phyloP scores from a whole-genome alignment of 1,140 invertebrate genomes.

The Cheumatopsyche charites region DNA sequence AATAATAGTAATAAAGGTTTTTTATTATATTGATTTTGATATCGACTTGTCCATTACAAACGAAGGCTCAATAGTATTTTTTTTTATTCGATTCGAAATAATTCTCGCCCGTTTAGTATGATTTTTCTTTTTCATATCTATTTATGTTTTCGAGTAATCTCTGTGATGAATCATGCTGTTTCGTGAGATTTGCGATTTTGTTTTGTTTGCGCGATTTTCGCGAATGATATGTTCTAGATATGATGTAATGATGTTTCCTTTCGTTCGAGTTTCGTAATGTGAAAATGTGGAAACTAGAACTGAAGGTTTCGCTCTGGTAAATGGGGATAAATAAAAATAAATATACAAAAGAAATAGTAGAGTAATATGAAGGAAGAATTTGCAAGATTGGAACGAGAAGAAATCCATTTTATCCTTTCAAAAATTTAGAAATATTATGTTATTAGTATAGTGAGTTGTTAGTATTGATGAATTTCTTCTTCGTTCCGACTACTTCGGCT shows the following conservation, averaged over 20 bases:
- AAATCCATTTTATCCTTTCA: too few relatives aligned
- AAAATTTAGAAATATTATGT: background rate
- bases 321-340: background rate
- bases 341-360: background rate
- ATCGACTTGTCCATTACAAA: too few relatives aligned
- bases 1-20: too few relatives aligned
- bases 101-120: too few relatives aligned
- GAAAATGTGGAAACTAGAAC: too few relatives aligned
- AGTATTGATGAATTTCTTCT: conserved; percentile 9
- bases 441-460: background rate
- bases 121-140: too few relatives aligned
- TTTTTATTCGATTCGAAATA: too few relatives aligned
- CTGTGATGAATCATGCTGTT: background rate
- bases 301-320: background rate
- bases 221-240: background rate
- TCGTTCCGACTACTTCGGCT: background rate
- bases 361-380: background rate
- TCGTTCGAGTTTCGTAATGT: conserved; percentile 4
- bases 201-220: background rate
- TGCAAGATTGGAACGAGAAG: too few relatives aligned
- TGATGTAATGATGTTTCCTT: conserved; percentile 1
- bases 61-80: too few relatives aligned
- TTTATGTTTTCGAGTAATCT: too few relatives aligned
- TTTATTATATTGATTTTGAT: too few relatives aligned
- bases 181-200: background rate